A percentile compares a stretch with the other conserved stretches of the same genome.
Conservation (phyloP, 2,888 invertebrate genomes). For the Drosophila hamatofila region DNA sequence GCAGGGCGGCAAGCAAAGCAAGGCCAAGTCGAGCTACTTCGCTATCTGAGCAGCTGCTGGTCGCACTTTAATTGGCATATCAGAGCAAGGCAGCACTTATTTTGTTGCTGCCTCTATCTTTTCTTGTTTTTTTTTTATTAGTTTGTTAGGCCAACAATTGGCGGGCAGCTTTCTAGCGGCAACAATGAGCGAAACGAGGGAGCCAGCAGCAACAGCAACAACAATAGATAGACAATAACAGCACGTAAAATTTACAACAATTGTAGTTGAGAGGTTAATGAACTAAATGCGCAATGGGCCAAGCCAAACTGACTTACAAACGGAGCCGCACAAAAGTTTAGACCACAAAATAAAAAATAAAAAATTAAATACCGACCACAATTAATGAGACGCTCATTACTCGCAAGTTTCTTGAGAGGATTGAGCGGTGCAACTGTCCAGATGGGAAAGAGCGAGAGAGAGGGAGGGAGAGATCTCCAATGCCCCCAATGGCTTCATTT, state of each 20-base stretch:
- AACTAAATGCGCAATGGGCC: constrained; percentile 80
- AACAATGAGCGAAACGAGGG: constrained; percentile 59
- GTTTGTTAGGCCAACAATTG: constrained; percentile 64
- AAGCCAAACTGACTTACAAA: constrained; percentile 73
- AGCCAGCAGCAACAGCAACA: constrained; percentile 25
- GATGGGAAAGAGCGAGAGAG: neutral
- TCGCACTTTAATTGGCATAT: constrained; percentile 79
- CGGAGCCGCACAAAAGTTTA: constrained; percentile 31
- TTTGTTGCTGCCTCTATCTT: constrained; percentile 44
- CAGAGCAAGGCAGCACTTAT: constrained; percentile 60
- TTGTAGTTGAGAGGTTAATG: constrained; percentile 80
- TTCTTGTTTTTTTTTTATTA: constrained; percentile 55
- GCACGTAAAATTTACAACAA: constrained; percentile 68
- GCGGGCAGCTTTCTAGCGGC: constrained; percentile 63
- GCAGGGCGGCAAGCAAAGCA: constrained; percentile 21
- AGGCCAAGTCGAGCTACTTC: constrained; percentile 12
- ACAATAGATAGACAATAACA: constrained; percentile 31
- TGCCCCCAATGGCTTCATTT: constrained; percentile 60
- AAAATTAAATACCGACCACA: constrained; percentile 33
- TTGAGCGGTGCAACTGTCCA: constrained; percentile 17
- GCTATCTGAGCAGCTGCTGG: constrained; percentile 48
- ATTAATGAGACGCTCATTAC: constrained; percentile 77
- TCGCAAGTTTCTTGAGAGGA: constrained; percentile 50
- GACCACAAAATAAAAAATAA: constrained; percentile 19
- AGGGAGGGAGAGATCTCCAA: neutral